Evolutionary conservation across 2,888 invertebrate genomes (phyloP).

Genomic region (Machimus atricapillus): DNA sequence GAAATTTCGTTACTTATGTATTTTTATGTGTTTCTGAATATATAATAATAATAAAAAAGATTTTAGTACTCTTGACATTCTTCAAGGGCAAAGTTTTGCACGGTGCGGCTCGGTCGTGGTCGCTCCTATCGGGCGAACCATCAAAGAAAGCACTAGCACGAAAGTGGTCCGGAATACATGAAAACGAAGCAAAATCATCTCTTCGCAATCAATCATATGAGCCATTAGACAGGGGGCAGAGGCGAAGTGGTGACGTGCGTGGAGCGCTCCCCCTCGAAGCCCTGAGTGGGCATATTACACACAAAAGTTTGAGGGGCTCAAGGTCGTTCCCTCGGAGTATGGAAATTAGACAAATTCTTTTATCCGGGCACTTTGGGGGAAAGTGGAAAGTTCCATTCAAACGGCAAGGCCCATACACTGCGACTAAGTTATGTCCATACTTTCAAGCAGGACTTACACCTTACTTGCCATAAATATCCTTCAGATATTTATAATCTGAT

Average conservation of each 20-base stretch:
- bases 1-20: neutral
- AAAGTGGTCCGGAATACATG: constrained; percentile 22
- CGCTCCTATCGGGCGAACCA: constrained; percentile 12
- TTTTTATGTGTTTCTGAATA: constrained; percentile 1
- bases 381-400: neutral
- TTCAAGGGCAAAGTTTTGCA: neutral
- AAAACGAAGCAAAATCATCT: constrained; percentile 28
- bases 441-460: neutral
- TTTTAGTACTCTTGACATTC: neutral
- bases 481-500: neutral
- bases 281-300: neutral
- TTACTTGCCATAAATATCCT: neutral
- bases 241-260: neutral
- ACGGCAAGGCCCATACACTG: neutral
- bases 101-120: neutral
- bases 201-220: constrained; percentile 22
- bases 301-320: neutral
- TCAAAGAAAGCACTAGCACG: constrained; percentile 24
- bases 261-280: neutral
- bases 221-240: neutral
- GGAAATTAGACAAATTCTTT: neutral
- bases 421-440: neutral
- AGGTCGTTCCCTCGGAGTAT: neutral
- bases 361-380: neutral
- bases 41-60: constrained; percentile 8